These are phyloP conservation scores for Tetragonula clypearis DNA, from an alignment of 1,140 invertebrate genomes.

Conservation along the genomic window DNA sequence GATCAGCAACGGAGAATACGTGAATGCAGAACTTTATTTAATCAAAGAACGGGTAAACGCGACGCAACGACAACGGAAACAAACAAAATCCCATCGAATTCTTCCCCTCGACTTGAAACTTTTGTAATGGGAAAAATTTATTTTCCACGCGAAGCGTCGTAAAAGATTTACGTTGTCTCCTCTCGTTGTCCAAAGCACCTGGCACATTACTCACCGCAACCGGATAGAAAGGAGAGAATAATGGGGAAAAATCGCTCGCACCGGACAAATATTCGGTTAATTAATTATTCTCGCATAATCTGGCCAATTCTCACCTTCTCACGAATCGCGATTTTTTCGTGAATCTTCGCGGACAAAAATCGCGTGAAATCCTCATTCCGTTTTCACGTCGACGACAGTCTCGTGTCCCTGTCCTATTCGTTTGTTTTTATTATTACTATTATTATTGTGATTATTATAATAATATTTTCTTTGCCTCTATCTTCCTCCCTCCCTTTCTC, in stretches of 20 bases:
- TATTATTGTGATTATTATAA: neutral
- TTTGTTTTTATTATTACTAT: neutral
- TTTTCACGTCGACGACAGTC: neutral
- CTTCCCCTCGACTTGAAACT: too few species aligned
- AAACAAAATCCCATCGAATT: too few species aligned
- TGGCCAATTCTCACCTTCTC: neutral
- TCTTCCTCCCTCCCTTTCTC: too few species aligned
- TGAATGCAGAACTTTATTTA: neutral
- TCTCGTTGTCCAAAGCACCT: neutral
- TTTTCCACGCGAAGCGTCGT: neutral
- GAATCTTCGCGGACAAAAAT: slow-evolving; percentile 9
- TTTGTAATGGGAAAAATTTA: neutral
- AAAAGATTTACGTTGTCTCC: neutral
- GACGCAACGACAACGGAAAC: too few species aligned
- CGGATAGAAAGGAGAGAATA: neutral
- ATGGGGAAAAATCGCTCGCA: neutral
- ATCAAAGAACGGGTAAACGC: neutral
- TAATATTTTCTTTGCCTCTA: too few species aligned
- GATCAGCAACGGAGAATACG: neutral
- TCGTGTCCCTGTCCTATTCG: neutral
- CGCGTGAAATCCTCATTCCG: slow-evolving; percentile 7
- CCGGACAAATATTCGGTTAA: neutral
- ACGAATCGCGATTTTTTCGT: neutral
- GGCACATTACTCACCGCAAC: neutral
- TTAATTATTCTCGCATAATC: neutral